Base-by-base conservation (phyloP, 2,797 vertebrate species). In the Arctocebus calabarensis region DNA sequence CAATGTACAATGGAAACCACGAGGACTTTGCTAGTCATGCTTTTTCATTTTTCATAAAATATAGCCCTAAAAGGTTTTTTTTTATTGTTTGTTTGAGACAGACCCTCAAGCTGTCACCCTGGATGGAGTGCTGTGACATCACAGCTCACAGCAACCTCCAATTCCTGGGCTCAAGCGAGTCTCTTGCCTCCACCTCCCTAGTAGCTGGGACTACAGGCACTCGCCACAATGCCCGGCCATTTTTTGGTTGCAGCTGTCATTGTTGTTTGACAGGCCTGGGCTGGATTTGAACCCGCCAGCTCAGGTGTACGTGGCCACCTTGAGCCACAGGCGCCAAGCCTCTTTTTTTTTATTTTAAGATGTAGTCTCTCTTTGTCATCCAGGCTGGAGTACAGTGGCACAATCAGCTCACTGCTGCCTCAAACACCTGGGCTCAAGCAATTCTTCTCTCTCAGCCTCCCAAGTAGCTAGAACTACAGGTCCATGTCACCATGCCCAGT, bases 21-120 rank as follows among this genome's bases (percentile, higher is more conserved):
- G 20, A 40, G 25, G 57, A 86, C 7, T 89, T 79, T 66, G 32
- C 48, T 73, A 82, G 32, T 73, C n/a, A 64, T 64, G 34, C 34
- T 83, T 95, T 95, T 74, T 55, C 62, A 89, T 57, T 20, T 40
- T 78, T 95, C 64, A 90, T 92, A 74, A 89, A 85, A 71, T 68
- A 81, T 7, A 95, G 68, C 62, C 29, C 32, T 45, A 45, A 64
- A 7, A 64, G 32, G 29, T 1, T 64, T 64, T 64, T 64, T n/a
- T n/a, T n/a, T n/a, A n/a, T n/a, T n/a, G n/a, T 64, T 32, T 64
- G 6, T 45, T 71, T 7, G 37, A 43, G 43, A 43, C 43, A 43
- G 43, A 43, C 6, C 43, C 43, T 43, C 43, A 43, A 43, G 43
- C 43, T 43, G 43, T 6, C 6, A 5, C 5, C 43, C 43, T 43